phyloP scores from a whole-genome alignment of 2,113 vertebrate species.

The Salvelinus fontinalis region DNA sequence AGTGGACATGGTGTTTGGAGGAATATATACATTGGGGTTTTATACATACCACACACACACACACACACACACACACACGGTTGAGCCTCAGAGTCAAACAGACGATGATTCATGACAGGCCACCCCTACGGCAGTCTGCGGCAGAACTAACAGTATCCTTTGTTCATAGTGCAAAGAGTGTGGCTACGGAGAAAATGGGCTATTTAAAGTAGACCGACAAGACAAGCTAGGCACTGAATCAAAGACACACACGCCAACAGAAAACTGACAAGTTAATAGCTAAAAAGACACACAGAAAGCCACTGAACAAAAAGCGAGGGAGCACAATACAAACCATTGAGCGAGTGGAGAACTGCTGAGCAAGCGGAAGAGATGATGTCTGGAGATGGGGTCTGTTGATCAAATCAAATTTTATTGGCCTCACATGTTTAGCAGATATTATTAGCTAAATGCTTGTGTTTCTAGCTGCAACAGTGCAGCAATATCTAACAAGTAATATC shows the following conservation, averaged over 20 bases:
- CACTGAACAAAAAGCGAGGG: background rate
- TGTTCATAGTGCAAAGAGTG: background rate
- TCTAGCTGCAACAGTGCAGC: too few relatives aligned
- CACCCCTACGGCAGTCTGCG: background rate
- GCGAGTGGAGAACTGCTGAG: background rate
- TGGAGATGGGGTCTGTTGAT: background rate
- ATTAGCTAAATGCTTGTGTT: too few relatives aligned
- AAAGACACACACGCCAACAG: background rate
- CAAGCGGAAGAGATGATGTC: background rate
- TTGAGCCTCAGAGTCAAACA: too few relatives aligned
- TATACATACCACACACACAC: background rate
- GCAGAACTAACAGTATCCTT: background rate
- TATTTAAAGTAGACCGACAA: background rate
- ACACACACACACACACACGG: background rate
- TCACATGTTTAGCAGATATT: too few relatives aligned
- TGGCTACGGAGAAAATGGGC: background rate
- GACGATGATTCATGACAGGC: too few relatives aligned
- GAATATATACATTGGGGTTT: slow-evolving; percentile 1
- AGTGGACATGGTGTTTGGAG: slow-evolving; percentile 18
- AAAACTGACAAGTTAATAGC: background rate
- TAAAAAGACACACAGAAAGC: background rate
- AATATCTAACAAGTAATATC: too few relatives aligned
- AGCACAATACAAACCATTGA: slow-evolving; percentile 4
- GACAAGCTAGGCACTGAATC: background rate
- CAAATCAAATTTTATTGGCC: too few relatives aligned